These are phyloP conservation scores for Lanius ludovicianus DNA, from an alignment of 2,113 vertebrate species.

Conservation along the genomic window DNA sequence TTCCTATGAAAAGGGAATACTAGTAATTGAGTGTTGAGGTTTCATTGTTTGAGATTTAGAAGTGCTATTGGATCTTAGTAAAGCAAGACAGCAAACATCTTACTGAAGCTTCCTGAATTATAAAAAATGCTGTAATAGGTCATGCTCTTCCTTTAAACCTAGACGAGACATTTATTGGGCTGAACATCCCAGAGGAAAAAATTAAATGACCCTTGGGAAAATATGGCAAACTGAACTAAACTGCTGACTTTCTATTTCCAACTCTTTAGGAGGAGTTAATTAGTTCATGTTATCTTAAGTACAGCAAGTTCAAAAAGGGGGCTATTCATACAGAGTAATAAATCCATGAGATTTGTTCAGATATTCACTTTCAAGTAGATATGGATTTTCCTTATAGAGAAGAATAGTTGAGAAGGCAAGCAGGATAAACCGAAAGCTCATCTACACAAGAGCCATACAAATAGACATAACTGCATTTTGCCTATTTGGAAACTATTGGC, in stretches of 20 bases:
- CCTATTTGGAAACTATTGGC: neutral
- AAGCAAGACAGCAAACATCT: neutral
- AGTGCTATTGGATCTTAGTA: neutral
- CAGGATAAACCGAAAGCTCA: neutral
- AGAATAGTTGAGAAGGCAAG: neutral
- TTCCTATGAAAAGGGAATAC: neutral
- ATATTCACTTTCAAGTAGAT: neutral
- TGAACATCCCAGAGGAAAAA: neutral
- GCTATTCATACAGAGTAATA: neutral
- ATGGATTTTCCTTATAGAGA: neutral
- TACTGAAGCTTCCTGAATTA: neutral
- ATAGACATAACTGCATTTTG: neutral
- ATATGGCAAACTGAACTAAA: neutral
- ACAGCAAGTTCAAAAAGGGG: neutral
- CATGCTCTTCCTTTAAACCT: neutral
- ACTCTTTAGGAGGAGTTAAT: neutral
- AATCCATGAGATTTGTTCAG: neutral
- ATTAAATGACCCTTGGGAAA: neutral
- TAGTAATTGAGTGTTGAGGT: neutral
- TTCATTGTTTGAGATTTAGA: conserved; percentile 1
- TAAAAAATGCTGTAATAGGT: neutral
- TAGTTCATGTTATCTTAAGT: neutral
- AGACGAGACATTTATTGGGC: neutral
- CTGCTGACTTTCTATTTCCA: neutral
- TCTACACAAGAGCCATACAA: neutral